Percentiles rank a stretch among this genome's conserved stretches.
phyloP scores from a whole-genome alignment of 2,113 vertebrate genomes.

The Elephantulus edwardii region DNA sequence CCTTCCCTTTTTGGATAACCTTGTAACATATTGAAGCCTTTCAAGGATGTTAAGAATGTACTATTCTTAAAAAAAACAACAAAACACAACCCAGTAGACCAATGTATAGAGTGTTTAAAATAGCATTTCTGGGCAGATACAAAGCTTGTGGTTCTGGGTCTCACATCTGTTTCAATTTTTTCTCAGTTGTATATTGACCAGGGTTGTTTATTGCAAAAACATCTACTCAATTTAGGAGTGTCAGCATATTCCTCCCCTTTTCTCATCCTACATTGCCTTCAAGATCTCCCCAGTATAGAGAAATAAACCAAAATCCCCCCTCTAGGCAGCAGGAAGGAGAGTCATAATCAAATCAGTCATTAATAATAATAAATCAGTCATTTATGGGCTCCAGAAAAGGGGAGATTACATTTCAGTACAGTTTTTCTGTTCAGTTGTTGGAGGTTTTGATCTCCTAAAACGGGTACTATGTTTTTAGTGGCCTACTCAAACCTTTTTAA shows the following conservation, averaged over 20 bases:
- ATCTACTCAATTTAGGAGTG: slow-evolving; percentile 82
- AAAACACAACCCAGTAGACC: slow-evolving; percentile 82
- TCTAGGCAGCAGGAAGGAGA: slow-evolving; percentile 71
- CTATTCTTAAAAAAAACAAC: slow-evolving; percentile 74
- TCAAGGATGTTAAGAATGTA: slow-evolving; percentile 85
- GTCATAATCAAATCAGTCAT: slow-evolving; percentile 76
- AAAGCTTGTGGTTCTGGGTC: slow-evolving; percentile 87
- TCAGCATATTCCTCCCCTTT: slow-evolving; percentile 79
- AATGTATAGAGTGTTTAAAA: slow-evolving; percentile 88
- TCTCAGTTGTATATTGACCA: slow-evolving; percentile 89
- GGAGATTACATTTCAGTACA: slow-evolving; percentile 66
- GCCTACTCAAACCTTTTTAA: background rate
- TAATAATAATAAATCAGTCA: too few relatives aligned
- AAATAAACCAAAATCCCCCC: slow-evolving; percentile 78
- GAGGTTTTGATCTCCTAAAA: slow-evolving; percentile 16
- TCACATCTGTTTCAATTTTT: slow-evolving; percentile 89
- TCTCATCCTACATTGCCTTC: slow-evolving; percentile 81
- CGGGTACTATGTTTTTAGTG: background rate
- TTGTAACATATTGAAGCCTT: slow-evolving; percentile 82
- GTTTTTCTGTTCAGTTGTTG: slow-evolving; percentile 70
- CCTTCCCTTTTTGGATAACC: slow-evolving; percentile 75
- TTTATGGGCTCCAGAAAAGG: slow-evolving; percentile 64
- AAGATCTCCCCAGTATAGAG: slow-evolving; percentile 82
- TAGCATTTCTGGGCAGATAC: slow-evolving; percentile 88
- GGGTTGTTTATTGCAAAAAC: slow-evolving; percentile 88